Evolutionary conservation across 2,888 invertebrate genomes (phyloP).

Genomic region (Adelphocoris suturalis): DNA sequence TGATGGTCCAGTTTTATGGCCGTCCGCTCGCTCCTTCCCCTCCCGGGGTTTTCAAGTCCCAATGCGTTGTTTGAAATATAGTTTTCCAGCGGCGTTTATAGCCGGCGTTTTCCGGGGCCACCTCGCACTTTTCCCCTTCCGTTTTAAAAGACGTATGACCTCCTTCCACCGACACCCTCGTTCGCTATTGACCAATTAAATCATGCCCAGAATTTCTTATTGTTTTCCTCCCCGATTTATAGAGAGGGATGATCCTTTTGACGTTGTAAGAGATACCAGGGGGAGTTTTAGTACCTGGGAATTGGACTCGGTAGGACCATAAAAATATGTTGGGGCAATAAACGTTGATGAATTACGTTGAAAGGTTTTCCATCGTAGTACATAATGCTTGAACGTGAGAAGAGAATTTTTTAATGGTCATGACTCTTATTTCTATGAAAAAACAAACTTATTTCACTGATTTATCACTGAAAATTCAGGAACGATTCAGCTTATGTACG

Average conservation of each 20-base stretch:
- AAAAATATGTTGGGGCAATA: conserved; percentile 2
- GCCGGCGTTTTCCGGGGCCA: conserved; percentile 23
- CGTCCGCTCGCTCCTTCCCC: not conserved
- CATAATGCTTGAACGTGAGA: not conserved
- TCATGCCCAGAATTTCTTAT: conserved; percentile 64
- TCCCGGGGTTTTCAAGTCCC: conserved; percentile 17
- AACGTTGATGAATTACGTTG: not conserved
- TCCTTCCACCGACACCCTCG: conserved; percentile 24
- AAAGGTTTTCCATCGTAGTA: not conserved
- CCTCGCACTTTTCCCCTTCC: conserved; percentile 48
- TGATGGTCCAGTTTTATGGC: conserved; percentile 64
- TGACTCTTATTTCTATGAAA: no score
- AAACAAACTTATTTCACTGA: no score
- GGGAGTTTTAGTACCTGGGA: conserved; percentile 11
- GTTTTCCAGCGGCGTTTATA: conserved; percentile 57
- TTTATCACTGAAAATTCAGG: no score
- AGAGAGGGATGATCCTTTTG: conserved; percentile 6
- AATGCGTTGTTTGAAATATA: conserved; percentile 62
- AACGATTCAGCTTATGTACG: no score
- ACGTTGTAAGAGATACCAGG: not conserved
- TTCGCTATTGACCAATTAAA: conserved; percentile 64
- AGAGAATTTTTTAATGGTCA: no score
- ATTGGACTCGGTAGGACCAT: not conserved
- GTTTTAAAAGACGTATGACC: conserved; percentile 56
- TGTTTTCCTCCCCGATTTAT: conserved; percentile 44